Conservation (phyloP, 2,113 vertebrate species). For the Anarhynchus alexandrinus region DNA sequence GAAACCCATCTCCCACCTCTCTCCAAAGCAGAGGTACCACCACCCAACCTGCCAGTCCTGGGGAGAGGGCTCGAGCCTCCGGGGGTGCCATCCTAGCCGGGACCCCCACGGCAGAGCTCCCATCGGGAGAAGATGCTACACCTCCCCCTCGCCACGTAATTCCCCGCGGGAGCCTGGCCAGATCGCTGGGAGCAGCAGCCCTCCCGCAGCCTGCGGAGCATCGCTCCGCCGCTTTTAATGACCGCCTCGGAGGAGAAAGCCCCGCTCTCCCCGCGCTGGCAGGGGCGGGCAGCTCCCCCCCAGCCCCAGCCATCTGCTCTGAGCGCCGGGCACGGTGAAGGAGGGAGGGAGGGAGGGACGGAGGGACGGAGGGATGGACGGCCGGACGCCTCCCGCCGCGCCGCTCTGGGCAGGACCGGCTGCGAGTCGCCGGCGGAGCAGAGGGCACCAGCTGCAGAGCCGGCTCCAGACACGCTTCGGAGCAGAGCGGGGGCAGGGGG, state of each 20-base stretch:
- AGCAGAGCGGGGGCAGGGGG: fast-evolving
- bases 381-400: neutral
- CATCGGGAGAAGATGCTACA: too few species aligned
- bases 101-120: neutral
- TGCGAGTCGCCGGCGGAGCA: neutral
- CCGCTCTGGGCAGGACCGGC: neutral
- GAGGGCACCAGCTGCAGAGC: neutral
- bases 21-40: neutral
- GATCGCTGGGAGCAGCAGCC: neutral
- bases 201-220: neutral
- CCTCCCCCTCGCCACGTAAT: neutral
- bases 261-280: neutral
- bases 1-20: neutral
- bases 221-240: neutral
- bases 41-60: neutral
- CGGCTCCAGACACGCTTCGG: neutral
- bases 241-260: neutral
- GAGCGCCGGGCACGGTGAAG: fast-evolving
- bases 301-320: neutral
- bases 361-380: neutral
- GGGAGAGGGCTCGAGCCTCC: neutral
- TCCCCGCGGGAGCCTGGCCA: fast-evolving
- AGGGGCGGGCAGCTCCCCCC: neutral
- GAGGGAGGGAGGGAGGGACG: neutral
- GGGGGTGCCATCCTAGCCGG: too few species aligned